These are phyloP conservation scores for Pseudochirops cupreus DNA, from an alignment of 2,797 vertebrate genomes.

Conservation along the genomic window DNA sequence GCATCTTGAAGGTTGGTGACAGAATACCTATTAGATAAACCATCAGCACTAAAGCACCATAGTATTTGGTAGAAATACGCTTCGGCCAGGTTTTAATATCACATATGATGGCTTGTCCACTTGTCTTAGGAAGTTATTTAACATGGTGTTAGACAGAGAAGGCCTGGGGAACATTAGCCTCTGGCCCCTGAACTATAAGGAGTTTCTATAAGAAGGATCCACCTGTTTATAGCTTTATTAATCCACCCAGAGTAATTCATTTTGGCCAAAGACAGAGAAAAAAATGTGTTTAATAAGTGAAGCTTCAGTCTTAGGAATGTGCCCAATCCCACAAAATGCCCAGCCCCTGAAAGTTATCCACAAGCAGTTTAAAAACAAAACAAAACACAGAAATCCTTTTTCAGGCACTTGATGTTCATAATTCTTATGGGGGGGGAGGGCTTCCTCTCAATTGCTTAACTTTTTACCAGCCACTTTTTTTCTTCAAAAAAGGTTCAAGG, in stretches of 20 bases:
- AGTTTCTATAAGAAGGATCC: background rate
- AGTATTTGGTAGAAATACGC: background rate
- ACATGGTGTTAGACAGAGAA: conserved; percentile 17
- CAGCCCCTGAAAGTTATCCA: background rate
- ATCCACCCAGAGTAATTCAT: background rate
- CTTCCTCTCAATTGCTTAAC: background rate
- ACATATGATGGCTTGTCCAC: background rate
- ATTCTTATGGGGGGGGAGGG: background rate
- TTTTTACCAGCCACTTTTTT: background rate
- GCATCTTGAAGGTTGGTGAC: background rate
- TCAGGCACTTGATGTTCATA: background rate
- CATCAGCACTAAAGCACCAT: background rate
- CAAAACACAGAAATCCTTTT: background rate
- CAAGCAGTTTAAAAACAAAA: background rate
- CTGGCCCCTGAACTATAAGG: background rate
- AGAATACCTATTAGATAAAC: background rate
- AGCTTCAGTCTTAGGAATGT: background rate
- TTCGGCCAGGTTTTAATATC: background rate
- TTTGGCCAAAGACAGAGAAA: background rate
- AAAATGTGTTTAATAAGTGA: background rate
- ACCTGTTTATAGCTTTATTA: background rate
- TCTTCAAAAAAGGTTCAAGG: background rate
- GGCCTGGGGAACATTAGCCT: background rate
- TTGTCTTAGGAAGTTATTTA: background rate
- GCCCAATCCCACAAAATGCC: background rate